A percentile compares a stretch with the other conserved stretches of the same genome.
These are phyloP conservation scores for Diachasmimorpha longicaudata DNA, from an alignment of 1,140 invertebrate species.

Conservation along the genomic window DNA sequence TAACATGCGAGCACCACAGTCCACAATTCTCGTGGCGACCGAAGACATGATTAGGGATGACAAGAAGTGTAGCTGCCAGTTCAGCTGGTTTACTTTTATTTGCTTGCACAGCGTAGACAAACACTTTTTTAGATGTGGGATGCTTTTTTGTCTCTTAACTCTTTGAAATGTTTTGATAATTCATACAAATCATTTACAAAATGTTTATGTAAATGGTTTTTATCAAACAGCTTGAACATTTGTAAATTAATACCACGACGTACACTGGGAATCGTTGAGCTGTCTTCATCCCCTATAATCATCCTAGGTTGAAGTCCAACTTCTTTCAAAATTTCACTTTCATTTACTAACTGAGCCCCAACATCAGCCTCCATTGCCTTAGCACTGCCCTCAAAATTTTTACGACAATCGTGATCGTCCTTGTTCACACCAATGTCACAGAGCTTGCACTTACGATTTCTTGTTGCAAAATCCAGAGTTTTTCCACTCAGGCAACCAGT, in stretches of 20 bases:
- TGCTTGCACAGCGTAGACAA: too few relatives aligned
- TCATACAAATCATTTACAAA: constrained; percentile 9
- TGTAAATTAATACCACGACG: not conserved
- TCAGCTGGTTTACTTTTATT: too few relatives aligned
- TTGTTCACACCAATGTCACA: constrained; percentile 27
- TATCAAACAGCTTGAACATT: not conserved
- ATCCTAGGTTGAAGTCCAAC: not conserved
- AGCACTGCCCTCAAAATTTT: not conserved
- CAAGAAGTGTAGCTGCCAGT: too few relatives aligned
- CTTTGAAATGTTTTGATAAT: not conserved
- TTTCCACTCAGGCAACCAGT: too few relatives aligned
- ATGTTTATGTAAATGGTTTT: not conserved
- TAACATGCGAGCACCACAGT: not conserved
- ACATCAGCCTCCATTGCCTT: constrained; percentile 17
- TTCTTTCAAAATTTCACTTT: constrained; percentile 10
- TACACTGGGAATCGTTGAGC: not conserved
- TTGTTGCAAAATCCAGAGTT: not conserved
- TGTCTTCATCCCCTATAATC: constrained; percentile 11
- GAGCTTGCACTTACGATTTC: not conserved
- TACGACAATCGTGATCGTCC: constrained; percentile 23
- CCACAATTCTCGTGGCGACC: constrained; percentile 23
- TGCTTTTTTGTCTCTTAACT: not conserved
- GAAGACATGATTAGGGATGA: too few relatives aligned
- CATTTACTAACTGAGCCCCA: not conserved
- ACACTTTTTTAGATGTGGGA: too few relatives aligned